These are phyloP conservation scores for Acrocyrtus sp. DNA, from an alignment of 2,888 invertebrate species.

Conservation along the genomic window DNA sequence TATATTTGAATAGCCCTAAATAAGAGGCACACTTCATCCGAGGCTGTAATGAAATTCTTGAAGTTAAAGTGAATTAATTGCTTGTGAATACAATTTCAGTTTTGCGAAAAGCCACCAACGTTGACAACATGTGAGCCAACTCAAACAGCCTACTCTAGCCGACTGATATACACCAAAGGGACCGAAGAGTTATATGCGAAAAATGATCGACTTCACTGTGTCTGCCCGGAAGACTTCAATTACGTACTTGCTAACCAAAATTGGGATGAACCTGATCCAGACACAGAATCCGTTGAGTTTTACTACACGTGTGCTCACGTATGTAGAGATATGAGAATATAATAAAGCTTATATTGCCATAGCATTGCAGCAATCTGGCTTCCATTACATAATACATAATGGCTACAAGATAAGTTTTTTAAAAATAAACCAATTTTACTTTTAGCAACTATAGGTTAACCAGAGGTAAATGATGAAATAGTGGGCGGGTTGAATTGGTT, in stretches of 20 bases:
- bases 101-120: conserved; percentile 56
- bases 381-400: background rate
- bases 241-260: conserved; percentile 60
- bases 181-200: conserved; percentile 60
- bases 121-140: conserved; percentile 54
- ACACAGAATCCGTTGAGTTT: conserved; percentile 60
- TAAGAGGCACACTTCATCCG: too few relatives aligned
- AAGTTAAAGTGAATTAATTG: too few relatives aligned
- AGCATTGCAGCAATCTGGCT: too few relatives aligned
- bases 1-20: too few relatives aligned
- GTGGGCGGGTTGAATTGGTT: background rate
- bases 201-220: conserved; percentile 61
- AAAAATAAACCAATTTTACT: too few relatives aligned
- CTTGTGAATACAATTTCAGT: conserved; percentile 55
- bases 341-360: too few relatives aligned
- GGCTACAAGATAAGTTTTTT: background rate
- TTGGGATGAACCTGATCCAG: conserved; percentile 60
- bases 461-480: background rate
- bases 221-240: conserved; percentile 62
- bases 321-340: too few relatives aligned
- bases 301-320: conserved; percentile 62
- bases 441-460: background rate
- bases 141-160: conserved; percentile 60
- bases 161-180: conserved; percentile 59
- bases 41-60: too few relatives aligned